Evolutionary conservation across 1,140 invertebrate genomes (phyloP).

Genomic region (Danaus plexippus): DNA sequence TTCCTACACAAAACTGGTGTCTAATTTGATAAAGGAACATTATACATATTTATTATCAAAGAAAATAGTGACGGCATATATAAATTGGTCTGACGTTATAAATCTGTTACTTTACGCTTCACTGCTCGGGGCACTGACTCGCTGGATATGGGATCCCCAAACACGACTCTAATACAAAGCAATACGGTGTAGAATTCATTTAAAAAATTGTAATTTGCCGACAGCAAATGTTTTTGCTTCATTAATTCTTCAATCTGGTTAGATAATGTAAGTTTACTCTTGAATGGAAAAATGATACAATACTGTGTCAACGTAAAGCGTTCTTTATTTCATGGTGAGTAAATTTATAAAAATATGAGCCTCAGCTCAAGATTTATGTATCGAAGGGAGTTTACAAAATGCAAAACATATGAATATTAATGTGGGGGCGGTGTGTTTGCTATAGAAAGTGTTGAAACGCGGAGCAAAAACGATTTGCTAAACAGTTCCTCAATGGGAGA

Average conservation of each 20-base stretch:
- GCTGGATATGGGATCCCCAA: no score
- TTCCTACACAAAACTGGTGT: no score
- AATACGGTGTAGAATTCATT: no score
- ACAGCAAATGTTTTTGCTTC: conserved; percentile 17
- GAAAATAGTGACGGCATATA: conserved; percentile 5
- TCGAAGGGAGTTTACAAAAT: no score
- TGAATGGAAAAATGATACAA: conserved; percentile 30
- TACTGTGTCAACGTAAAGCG: conserved; percentile 14
- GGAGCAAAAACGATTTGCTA: no score
- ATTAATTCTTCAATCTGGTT: conserved; percentile 37
- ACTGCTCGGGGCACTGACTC: conserved; percentile 13
- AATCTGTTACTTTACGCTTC: conserved; percentile 32
- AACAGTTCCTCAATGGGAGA: no score
- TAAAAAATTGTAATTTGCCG: conserved; percentile 4
- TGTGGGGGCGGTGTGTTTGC: no score
- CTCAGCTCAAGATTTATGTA: not conserved
- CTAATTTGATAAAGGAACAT: no score
- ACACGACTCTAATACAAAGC: no score
- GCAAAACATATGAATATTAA: no score
- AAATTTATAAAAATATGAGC: conserved; percentile 6
- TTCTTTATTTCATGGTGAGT: not conserved
- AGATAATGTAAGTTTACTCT: conserved; percentile 28
- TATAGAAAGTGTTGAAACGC: no score
- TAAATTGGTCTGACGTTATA: conserved; percentile 29
- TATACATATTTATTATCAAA: conserved; percentile 2